Evolutionary conservation across 1,140 invertebrate genomes (phyloP).

Genomic region (Anastrepha ludens): DNA sequence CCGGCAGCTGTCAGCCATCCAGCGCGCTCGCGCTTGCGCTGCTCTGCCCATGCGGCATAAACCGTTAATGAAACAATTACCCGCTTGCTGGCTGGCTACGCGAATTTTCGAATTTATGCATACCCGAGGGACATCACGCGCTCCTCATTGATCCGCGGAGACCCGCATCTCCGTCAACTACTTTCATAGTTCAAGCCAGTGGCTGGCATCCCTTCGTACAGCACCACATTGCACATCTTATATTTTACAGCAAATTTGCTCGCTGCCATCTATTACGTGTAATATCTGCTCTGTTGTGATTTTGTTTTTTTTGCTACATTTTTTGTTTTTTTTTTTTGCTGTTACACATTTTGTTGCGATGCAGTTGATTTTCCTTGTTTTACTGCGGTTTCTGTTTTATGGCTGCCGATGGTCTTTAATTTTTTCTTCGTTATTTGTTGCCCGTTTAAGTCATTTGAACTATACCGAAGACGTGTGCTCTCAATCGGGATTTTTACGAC

Average conservation of each 20-base stretch:
- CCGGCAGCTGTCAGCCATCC: conserved; percentile 7
- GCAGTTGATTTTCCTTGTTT: not conserved
- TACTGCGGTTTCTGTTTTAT: conserved; percentile 14
- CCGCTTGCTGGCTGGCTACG: not conserved
- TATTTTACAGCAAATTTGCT: not conserved
- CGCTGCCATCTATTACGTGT: conserved; percentile 2
- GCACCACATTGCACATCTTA: conserved; percentile 6
- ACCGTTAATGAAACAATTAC: conserved; percentile 56
- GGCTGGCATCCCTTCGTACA: conserved; percentile 1
- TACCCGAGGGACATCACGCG: conserved; percentile 73
- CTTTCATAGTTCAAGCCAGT: conserved; percentile 56
- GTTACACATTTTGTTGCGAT: conserved; percentile 33
- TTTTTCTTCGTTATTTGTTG: not conserved
- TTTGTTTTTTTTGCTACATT: not conserved
- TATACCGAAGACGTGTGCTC: not conserved
- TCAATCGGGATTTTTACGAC: not conserved
- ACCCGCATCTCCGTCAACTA: conserved; percentile 51
- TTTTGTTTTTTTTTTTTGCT: not conserved
- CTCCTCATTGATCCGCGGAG: conserved; percentile 73
- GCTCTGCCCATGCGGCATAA: not conserved
- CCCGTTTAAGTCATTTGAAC: conserved; percentile 26
- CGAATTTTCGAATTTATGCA: conserved; percentile 49
- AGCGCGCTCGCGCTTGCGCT: not conserved
- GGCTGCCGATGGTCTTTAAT: not conserved
- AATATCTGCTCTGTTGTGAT: not conserved